These are phyloP conservation scores for Ranitomeya variabilis DNA, from an alignment of 2,113 vertebrate species.

Conservation along the genomic window DNA sequence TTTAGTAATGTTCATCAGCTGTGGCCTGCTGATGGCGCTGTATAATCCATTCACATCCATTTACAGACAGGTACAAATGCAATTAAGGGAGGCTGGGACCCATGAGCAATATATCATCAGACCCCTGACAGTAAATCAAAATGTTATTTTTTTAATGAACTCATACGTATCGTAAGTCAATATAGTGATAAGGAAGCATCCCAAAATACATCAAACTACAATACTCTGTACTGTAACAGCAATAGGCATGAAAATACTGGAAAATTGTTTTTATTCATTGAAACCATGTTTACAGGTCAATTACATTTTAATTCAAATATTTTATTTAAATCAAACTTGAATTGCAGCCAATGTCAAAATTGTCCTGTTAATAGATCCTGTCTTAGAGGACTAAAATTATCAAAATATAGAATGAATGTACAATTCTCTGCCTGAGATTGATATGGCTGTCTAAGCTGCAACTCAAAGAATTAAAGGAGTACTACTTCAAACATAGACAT, in stretches of 20 bases:
- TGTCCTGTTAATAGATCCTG: neutral
- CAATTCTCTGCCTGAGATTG: neutral
- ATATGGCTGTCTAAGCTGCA: conserved; percentile 1
- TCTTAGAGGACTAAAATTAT: neutral
- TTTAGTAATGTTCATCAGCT: too few relatives aligned
- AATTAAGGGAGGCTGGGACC: too few relatives aligned
- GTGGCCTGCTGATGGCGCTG: too few relatives aligned
- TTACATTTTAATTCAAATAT: conserved; percentile 5
- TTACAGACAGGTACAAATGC: too few relatives aligned
- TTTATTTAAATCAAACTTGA: neutral
- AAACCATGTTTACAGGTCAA: conserved; percentile 11
- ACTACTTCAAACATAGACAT: neutral
- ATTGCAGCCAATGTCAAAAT: neutral
- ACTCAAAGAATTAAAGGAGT: neutral
- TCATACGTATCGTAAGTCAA: too few relatives aligned
- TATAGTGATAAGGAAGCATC: too few relatives aligned
- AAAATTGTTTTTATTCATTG: conserved; percentile 25
- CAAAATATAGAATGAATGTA: conserved; percentile 1
- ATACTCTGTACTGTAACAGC: too few relatives aligned
- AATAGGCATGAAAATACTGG: neutral
- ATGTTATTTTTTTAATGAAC: too few relatives aligned
- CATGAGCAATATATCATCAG: too few relatives aligned
- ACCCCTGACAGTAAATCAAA: too few relatives aligned
- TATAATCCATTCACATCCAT: too few relatives aligned
- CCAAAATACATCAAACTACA: too few relatives aligned